phyloP scores from a whole-genome alignment of 1,140 invertebrate species.

The Drosophila leontia region DNA sequence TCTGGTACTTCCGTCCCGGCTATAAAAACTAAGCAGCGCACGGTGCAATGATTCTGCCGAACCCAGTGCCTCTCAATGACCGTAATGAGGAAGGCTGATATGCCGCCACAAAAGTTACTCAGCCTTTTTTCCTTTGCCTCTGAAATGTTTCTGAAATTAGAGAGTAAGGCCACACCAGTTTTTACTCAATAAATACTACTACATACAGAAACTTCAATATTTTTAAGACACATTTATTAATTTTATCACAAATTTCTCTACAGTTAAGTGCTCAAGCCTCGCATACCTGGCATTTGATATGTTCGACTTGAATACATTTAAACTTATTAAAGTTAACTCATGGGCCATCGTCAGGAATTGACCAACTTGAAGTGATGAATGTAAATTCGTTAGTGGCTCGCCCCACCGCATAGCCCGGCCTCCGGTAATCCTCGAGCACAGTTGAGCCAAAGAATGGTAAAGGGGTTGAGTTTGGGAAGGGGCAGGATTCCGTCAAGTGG shows the following conservation, averaged over 20 bases:
- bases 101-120: conserved; percentile 18
- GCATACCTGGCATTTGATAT: not conserved
- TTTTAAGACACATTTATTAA: not conserved
- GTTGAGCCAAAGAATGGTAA: not conserved
- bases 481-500: conserved; percentile 46
- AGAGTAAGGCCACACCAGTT: not conserved
- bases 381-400: conserved; percentile 38
- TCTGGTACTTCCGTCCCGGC: conserved; percentile 20
- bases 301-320: not conserved
- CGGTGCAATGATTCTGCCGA: conserved; percentile 34
- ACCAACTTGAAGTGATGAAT: conserved; percentile 40
- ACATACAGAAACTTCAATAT: not conserved
- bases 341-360: conserved; percentile 2
- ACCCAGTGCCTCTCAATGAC: conserved; percentile 10
- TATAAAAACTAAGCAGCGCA: conserved; percentile 54
- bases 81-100: conserved; percentile 9
- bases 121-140: not conserved
- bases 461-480: not conserved
- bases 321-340: conserved; percentile 12
- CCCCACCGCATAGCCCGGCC: conserved; percentile 17
- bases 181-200: not conserved
- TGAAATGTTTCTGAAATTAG: not conserved
- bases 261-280: not conserved
- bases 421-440: conserved; percentile 11
- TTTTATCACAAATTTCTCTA: not conserved